Conservation (phyloP, 2,888 invertebrate genomes). For the Mythimna pallens region DNA sequence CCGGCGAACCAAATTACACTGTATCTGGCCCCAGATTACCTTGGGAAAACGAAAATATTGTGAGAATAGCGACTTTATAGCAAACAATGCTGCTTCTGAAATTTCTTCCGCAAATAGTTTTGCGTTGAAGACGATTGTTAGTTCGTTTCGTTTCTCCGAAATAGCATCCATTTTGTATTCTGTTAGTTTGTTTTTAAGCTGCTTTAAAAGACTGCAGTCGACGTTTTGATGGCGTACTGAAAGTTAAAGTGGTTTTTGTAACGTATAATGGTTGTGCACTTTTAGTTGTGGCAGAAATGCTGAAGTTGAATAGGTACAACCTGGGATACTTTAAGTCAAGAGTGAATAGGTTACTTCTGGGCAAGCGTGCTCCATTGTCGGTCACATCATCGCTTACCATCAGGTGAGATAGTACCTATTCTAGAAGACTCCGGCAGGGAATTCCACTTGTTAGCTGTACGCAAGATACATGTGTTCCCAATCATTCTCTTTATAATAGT, state of each 20-base stretch:
- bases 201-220: conserved; percentile 8
- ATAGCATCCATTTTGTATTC: conserved; percentile 20
- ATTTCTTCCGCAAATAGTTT: conserved; percentile 62
- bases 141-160: conserved; percentile 31
- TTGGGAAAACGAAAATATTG: conserved; percentile 59
- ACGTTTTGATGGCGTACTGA: conserved; percentile 1
- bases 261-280: not conserved
- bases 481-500: no score
- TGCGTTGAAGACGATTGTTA: conserved; percentile 18
- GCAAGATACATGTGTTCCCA: no score
- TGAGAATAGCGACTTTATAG: conserved; percentile 52
- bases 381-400: no score
- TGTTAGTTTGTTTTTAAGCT: conserved; percentile 18
- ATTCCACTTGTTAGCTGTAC: no score
- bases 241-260: conserved; percentile 22
- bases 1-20: conserved; percentile 50
- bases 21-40: conserved; percentile 38
- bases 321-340: no score
- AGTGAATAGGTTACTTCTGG: no score
- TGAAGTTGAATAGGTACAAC: no score
- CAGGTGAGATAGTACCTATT: no score
- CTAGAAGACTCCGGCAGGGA: no score
- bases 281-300: not conserved
- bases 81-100: conserved; percentile 52
- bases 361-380: no score